A percentile compares a stretch with the other conserved stretches of the same genome.
Conservation (phyloP, 1,140 invertebrate species). For the Zaprionus kolodkinae region DNA sequence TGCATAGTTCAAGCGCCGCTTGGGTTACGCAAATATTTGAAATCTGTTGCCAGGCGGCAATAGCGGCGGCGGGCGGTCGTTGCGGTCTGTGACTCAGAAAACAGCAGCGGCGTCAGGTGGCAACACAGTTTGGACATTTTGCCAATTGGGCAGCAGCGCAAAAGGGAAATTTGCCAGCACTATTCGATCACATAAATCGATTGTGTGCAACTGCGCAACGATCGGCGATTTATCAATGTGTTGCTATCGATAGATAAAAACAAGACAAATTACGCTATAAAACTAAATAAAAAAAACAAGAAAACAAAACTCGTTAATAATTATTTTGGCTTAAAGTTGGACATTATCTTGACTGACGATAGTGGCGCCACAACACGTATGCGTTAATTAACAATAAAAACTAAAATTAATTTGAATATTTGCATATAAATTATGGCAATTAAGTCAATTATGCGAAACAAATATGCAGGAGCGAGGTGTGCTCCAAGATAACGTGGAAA, state of each 20-base stretch:
- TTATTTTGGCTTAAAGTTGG: conserved; percentile 14
- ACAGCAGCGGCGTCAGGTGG: conserved; percentile 32
- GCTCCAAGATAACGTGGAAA: background rate
- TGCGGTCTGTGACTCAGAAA: conserved; percentile 47
- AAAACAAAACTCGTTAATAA: conserved; percentile 19
- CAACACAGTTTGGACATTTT: conserved; percentile 36
- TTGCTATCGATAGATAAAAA: background rate
- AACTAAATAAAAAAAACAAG: background rate
- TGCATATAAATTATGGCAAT: conserved; percentile 23
- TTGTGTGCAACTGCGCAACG: background rate
- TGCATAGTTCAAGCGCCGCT: conserved; percentile 49
- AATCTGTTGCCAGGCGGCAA: conserved; percentile 63
- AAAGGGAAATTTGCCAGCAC: background rate
- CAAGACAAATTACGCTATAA: background rate
- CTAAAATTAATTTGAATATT: conserved; percentile 30
- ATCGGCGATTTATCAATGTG: background rate
- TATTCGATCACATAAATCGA: background rate
- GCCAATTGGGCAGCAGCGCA: conserved; percentile 11
- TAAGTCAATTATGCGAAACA: conserved; percentile 19
- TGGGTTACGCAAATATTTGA: conserved; percentile 67
- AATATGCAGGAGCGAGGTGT: background rate
- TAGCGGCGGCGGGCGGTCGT: background rate
- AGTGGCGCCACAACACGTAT: background rate
- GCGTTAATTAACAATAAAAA: conserved; percentile 35
- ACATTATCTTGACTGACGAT: conserved; percentile 14